Percentiles rank a stretch among this genome's conserved stretches.
These are phyloP conservation scores for Acipenser oxyrinchus DNA, from an alignment of 2,797 vertebrate species.

Conservation along the genomic window DNA sequence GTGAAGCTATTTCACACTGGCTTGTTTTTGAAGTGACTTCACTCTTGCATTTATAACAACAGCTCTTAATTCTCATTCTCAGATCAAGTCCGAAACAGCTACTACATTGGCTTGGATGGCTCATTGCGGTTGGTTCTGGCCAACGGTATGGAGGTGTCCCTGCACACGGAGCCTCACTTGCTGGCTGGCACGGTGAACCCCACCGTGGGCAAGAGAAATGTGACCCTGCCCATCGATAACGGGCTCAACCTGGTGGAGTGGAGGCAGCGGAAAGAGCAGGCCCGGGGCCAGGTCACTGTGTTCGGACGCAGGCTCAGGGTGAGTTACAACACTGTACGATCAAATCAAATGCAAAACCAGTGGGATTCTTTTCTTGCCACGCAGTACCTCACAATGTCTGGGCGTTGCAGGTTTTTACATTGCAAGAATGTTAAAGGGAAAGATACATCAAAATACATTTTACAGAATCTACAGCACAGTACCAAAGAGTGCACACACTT, in stretches of 20 bases:
- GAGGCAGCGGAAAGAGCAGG: slow-evolving; percentile 94
- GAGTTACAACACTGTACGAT: slow-evolving; percentile 34
- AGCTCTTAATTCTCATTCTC: slow-evolving; percentile 12
- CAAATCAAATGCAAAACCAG: background rate
- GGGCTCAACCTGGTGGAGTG: slow-evolving; percentile 96
- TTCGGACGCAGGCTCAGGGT: slow-evolving; percentile 92
- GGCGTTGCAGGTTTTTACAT: no score
- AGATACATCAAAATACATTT: no score
- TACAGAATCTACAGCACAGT: no score
- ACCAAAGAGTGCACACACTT: no score
- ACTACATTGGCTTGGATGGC: slow-evolving; percentile 88
- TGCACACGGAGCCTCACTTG: slow-evolving; percentile 93
- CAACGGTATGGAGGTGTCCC: slow-evolving; percentile 95
- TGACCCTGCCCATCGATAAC: slow-evolving; percentile 91
- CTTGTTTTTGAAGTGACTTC: no score
- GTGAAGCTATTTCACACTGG: no score
- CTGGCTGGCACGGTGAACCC: slow-evolving; percentile 93
- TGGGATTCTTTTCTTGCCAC: no score
- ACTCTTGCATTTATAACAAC: background rate
- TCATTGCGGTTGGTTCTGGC: slow-evolving; percentile 86
- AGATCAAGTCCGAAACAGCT: slow-evolving; percentile 98
- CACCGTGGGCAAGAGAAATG: slow-evolving; percentile 89
- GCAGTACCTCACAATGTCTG: no score
- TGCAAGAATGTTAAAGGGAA: no score
- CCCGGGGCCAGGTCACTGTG: slow-evolving; percentile 88